Percentiles rank a stretch among this genome's conserved stretches.
phyloP scores from a whole-genome alignment of 2,888 invertebrate genomes.

The Anaspis maculata region DNA sequence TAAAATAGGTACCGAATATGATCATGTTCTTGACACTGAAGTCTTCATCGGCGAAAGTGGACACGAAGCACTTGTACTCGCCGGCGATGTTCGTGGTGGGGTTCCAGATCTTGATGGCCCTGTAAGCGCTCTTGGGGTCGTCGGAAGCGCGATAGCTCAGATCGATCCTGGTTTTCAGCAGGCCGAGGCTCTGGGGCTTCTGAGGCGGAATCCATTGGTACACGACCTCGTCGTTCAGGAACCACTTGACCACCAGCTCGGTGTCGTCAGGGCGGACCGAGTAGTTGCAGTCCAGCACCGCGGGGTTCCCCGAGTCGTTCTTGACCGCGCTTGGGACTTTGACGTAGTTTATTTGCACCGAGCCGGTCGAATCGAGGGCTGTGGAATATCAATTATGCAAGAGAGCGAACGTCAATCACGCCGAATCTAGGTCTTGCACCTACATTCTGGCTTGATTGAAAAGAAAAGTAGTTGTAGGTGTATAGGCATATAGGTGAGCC shows the following conservation, averaged over 20 bases:
- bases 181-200: conserved; percentile 54
- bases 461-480: background rate
- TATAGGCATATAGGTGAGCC: background rate
- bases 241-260: conserved; percentile 71
- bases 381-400: too few relatives aligned
- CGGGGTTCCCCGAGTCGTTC: conserved; percentile 40
- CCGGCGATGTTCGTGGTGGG: conserved; percentile 64
- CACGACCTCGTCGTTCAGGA: conserved; percentile 59
- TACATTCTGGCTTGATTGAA: too few relatives aligned
- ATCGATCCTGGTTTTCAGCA: conserved; percentile 51
- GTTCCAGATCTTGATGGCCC: conserved; percentile 60
- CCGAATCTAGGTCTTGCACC: background rate
- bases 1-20: conserved; percentile 50
- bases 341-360: conserved; percentile 39
- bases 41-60: conserved; percentile 61
- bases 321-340: conserved; percentile 38
- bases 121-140: conserved; percentile 59
- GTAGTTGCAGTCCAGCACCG: conserved; percentile 67
- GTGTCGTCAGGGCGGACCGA: conserved; percentile 52
- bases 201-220: conserved; percentile 74
- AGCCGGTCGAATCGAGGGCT: background rate
- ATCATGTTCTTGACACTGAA: conserved; percentile 55
- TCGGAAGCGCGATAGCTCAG: conserved; percentile 55
- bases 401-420: background rate
- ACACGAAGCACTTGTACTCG: conserved; percentile 64